Evolutionary conservation across 2,797 vertebrate species (phyloP), one percentile per base, ranked within the genome.

Genomic region (Coreius guichenoti): DNA sequence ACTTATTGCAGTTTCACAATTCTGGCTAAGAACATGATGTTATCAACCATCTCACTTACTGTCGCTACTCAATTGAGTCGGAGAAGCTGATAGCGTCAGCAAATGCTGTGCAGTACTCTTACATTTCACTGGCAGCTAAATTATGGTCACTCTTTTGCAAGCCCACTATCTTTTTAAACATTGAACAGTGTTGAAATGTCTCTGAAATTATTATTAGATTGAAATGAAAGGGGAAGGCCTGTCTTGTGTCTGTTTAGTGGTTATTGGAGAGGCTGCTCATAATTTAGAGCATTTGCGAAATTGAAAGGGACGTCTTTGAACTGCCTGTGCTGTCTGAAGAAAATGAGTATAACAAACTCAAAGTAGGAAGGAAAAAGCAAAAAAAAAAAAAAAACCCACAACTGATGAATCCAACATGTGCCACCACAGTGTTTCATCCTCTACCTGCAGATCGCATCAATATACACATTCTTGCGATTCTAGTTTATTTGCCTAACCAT

Each of bases 281-380:
- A 79, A 74, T 63, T n/a, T 51, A 83, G 49, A 65, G 39, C 72
- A 79, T 31, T 56, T 51, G 43, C 43, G 61, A 49, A 49, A 79
- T 65, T 77, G 56, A 83, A 76, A 86, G 39, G 33, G 72, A 76
- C 23, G 31, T 85, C 76, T 83, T 79, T 81, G 84, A 88, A 85
- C 86, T 86, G 82, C 51, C 80, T 76, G 17, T 67, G 72, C 69
- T 76, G 84, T 80, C 65, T 58, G 78, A 39, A 80, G 72, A 86
- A 81, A 88, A 86, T 72, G 17, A 80, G 73, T 73, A 76, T 73
- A 86, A 87, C 80, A 86, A 81, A 87, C 85, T 82, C 73, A 67
- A 58, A 61, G 33, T 68, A 70, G 45, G n/a, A 78, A 58, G 21
- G 67, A 78, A 29, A 69, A 31, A 47, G 23, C 17, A 65, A 74